Percentiles rank a stretch among this genome's conserved stretches.
Conservation (phyloP, 2,888 invertebrate species). For the Drosophila stalkeri region DNA sequence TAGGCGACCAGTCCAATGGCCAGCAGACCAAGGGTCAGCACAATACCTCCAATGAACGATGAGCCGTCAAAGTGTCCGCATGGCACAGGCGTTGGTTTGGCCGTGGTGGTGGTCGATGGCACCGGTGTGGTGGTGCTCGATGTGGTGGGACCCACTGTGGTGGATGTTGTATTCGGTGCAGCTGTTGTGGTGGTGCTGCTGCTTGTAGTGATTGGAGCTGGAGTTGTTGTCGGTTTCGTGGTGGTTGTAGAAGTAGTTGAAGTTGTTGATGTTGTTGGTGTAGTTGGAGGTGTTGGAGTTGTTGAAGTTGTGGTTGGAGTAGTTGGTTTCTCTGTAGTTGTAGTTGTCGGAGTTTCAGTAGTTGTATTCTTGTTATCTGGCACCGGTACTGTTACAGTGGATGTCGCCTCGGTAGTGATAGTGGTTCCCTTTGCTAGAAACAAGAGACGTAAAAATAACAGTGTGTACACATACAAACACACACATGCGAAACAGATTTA, state of each 20-base stretch:
- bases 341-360: slow-evolving; percentile 6
- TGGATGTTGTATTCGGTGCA: slow-evolving; percentile 51
- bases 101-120: slow-evolving; percentile 69
- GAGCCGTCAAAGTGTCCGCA: slow-evolving; percentile 89
- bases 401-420: slow-evolving; percentile 8
- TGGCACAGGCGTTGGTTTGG: slow-evolving; percentile 80
- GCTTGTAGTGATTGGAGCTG: slow-evolving; percentile 36
- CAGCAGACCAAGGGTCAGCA: slow-evolving; percentile 91
- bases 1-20: slow-evolving; percentile 93
- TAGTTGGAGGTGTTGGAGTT: slow-evolving; percentile 20
- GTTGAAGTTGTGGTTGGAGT: slow-evolving; percentile 19
- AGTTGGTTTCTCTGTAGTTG: slow-evolving; percentile 21
- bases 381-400: slow-evolving; percentile 27
- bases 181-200: slow-evolving; percentile 43
- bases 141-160: slow-evolving; percentile 40
- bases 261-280: slow-evolving; percentile 4
- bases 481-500: slow-evolving; percentile 9
- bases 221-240: slow-evolving; percentile 31
- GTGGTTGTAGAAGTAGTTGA: slow-evolving; percentile 4
- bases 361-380: slow-evolving; percentile 32
- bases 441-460: neutral
- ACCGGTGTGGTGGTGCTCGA: slow-evolving; percentile 51
- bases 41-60: slow-evolving; percentile 94
- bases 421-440: slow-evolving; percentile 11
- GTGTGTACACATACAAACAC: slow-evolving; percentile 2